Percentiles rank a stretch among this genome's conserved stretches.
Evolutionary conservation across 2,888 invertebrate species (phyloP).

Genomic region (Thecocarcelia acutangulata): DNA sequence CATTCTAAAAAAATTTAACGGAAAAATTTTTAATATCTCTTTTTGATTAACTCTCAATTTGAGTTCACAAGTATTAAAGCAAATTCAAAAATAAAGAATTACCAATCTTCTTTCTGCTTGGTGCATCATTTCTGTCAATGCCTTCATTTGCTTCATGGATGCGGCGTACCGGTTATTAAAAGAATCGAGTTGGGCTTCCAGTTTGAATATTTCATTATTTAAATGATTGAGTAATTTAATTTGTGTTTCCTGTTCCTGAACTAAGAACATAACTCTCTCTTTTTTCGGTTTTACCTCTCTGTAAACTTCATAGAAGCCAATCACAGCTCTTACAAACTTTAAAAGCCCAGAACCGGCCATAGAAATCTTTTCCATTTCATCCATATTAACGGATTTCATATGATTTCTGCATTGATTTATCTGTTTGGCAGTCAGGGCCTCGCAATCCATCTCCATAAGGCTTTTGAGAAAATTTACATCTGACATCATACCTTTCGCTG

Average conservation of each 20-base stretch:
- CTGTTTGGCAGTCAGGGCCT: slow-evolving; percentile 87
- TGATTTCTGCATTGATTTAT: slow-evolving; percentile 87
- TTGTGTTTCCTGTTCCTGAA: slow-evolving; percentile 85
- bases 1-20: slow-evolving; percentile 80
- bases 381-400: slow-evolving; percentile 87
- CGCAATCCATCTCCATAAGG: slow-evolving; percentile 93
- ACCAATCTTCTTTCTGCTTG: slow-evolving; percentile 81
- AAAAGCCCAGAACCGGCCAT: slow-evolving; percentile 92
- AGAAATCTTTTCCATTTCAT: slow-evolving; percentile 92
- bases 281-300: slow-evolving; percentile 93
- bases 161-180: slow-evolving; percentile 89
- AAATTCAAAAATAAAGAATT: slow-evolving; percentile 9
- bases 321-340: slow-evolving; percentile 92
- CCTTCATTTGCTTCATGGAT: slow-evolving; percentile 85
- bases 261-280: slow-evolving; percentile 90
- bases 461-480: slow-evolving; percentile 91
- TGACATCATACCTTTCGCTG: slow-evolving; percentile 95
- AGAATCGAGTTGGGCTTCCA: slow-evolving; percentile 87
- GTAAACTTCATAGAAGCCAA: slow-evolving; percentile 94
- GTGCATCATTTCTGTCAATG: slow-evolving; percentile 80
- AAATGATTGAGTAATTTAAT: slow-evolving; percentile 87
- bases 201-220: slow-evolving; percentile 87
- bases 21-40: too few relatives aligned
- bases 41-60: too few relatives aligned
- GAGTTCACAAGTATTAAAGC: too few relatives aligned